Base-by-base conservation (phyloP, 2,797 vertebrate genomes). In the Halcyon chelicuti region DNA sequence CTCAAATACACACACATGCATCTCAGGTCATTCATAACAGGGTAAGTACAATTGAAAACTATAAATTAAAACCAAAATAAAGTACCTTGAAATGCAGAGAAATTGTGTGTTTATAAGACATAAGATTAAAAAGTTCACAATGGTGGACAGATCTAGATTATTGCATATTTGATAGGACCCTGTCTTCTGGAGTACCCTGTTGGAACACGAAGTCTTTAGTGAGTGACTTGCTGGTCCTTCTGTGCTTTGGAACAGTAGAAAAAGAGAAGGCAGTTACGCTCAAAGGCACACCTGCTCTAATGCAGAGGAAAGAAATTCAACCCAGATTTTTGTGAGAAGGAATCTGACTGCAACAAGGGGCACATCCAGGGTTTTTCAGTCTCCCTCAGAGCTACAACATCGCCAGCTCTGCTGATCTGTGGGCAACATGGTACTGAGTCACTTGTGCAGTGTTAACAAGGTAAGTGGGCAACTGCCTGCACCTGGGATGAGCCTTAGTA, bases 371-470 rank as follows among this genome's bases (percentile, higher is more conserved):
- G 1, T 16, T 66, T 58, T 52, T 10, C 23, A 13, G 23, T 46
- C 60, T 58, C 9, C 19, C 29, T 70, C 51, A 79, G 39, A 74
- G 20, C 15, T 25, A 7, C 14, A 61, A 10, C 7, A 7, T 0
- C 47, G 26, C 4, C 55, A 21, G 16, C 7, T 54, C 51, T 31
- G 7, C 5, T 61, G 21, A 39, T 54, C 47, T n/a, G 7, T 6
- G 47, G 21, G 39, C 42, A 51, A 7, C 3, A 2, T 17, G 42
- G 14, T 37, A 12, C 13, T 23, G 51, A 39, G 51, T 44, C 4
- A 26, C 1, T 0, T 0, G 0, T 31, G n/a, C n/a, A 33, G 57
- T 20, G 15, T 3, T 89, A 42, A 8, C 5, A 31, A 28, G 22
- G 29, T 40, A 63, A 60, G 16, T 22, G 25, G 28, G 18, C 0